Percentiles rank a stretch among this genome's conserved stretches.
phyloP scores from a whole-genome alignment of 2,888 invertebrate species.

The Hecatera dysodea region DNA sequence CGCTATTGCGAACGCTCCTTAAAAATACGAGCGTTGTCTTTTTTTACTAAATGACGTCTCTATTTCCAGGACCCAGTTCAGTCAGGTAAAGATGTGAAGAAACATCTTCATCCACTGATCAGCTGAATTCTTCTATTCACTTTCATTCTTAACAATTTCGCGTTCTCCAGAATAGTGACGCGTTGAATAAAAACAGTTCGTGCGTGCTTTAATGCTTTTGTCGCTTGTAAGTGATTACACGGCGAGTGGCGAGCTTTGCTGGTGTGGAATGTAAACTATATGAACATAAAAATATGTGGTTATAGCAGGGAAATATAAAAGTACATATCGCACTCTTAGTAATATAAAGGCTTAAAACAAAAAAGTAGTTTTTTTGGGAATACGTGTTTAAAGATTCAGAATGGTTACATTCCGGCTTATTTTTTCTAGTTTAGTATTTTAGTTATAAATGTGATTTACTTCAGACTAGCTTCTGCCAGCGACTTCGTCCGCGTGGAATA shows the following conservation, averaged over 20 bases:
- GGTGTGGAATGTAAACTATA: constrained; percentile 35
- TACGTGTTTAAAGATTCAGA: no score
- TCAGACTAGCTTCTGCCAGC: no score
- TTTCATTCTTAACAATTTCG: constrained; percentile 4
- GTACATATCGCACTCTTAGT: neutral
- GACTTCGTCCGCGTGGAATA: no score
- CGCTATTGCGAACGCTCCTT: no score
- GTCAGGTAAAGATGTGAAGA: neutral
- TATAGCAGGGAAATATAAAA: neutral
- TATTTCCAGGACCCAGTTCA: neutral
- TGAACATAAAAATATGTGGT: neutral
- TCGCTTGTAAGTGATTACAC: constrained; percentile 70
- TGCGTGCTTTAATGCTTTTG: constrained; percentile 70
- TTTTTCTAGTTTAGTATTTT: no score
- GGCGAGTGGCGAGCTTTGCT: constrained; percentile 46
- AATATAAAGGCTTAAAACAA: no score
- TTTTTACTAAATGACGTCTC: neutral
- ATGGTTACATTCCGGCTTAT: no score
- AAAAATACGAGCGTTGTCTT: no score
- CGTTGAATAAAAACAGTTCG: constrained; percentile 68
- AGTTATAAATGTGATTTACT: no score
- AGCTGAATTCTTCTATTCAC: neutral
- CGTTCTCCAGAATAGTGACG: constrained; percentile 60
- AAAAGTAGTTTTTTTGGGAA: no score
- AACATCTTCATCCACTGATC: neutral